Evolutionary conservation across 1,140 invertebrate species (phyloP), one percentile per base, ranked within the genome.

Genomic region (Spodoptera litura): DNA sequence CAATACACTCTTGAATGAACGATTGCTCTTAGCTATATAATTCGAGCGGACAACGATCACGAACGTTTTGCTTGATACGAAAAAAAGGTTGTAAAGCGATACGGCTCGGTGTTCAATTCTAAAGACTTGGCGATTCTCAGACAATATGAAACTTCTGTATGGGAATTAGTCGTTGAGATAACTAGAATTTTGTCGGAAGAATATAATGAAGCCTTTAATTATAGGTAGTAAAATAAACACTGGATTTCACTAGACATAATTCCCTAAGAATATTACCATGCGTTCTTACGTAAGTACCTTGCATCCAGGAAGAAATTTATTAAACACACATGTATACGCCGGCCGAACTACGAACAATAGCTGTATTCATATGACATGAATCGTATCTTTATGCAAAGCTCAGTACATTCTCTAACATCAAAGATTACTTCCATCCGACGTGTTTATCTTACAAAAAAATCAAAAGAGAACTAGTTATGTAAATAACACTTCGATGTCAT

Each of bases 1-100:
- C 93, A 94, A 94, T 93, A 91, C 83, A 80, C 86, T 80, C 83
- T 87, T 92, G 91, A 93, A 93, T 94, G 88, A 94, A 89, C 86
- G 91, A 93, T 93, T 93, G 91, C 91, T 94, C 92, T 93, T 91
- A 91, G 88, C 90, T 91, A 87, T 90, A 89, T 89, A 91, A 91
- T 93, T 90, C 86, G 80, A 86, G 86, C 86, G 89, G 88, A 89
- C 88, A 87, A 87, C 87, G 87, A 91, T 93, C 86, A 83, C 81
- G 73, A 83, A 85, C 73, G 81, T 88, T 89, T 91, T 87, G 89
- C 85, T 87, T 84, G 85, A 78, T 82, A 82, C 77, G 55, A 79
- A 85, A 90, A 93, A 91, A 90, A 88, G 76, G 78, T 85, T 93
- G 93, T 94, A 93, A 93, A 91, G 91, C 81, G 90, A 94, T 94